Evolutionary conservation across 2,888 invertebrate genomes (phyloP).

Genomic region (Allacma fusca): DNA sequence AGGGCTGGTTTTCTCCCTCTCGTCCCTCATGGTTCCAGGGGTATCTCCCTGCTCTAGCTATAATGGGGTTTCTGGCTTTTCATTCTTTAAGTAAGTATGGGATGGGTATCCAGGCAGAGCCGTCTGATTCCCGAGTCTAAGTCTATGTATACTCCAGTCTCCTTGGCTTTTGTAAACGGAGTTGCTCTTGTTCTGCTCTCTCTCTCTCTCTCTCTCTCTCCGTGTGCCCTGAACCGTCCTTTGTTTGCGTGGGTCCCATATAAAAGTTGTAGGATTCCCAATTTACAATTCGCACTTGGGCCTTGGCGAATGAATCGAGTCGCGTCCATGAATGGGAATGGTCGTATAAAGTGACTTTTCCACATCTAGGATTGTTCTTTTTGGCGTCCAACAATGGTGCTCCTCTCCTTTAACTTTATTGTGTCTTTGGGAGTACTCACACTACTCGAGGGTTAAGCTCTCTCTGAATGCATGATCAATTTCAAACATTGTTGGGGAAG

Average conservation of each 20-base stretch:
- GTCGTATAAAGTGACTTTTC: conserved; percentile 42
- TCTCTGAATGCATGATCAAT: conserved; percentile 43
- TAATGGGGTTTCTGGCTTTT: not conserved
- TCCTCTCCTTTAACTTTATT: conserved; percentile 30
- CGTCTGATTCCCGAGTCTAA: no score
- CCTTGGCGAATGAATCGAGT: conserved; percentile 35
- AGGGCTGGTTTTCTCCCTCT: not conserved
- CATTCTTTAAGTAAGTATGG: not conserved
- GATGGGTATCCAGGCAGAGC: not conserved
- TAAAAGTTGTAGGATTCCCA: conserved; percentile 29
- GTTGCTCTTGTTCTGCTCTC: conserved; percentile 14
- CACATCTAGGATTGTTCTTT: not conserved
- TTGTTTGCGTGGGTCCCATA: conserved; percentile 11
- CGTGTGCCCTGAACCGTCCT: not conserved
- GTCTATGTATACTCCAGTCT: no score
- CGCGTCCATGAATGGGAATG: conserved; percentile 42
- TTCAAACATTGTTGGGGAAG: conserved; percentile 30
- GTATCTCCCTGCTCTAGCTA: not conserved
- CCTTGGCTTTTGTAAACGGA: not conserved
- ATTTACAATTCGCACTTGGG: conserved; percentile 42
- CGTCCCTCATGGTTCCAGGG: not conserved
- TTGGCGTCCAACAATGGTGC: conserved; percentile 26
- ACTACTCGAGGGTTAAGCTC: conserved; percentile 24
- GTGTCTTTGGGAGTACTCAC: conserved; percentile 35
- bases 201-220: not conserved